A percentile compares a stretch with the other conserved stretches of the same genome.
These are phyloP conservation scores for Crypturellus undulatus DNA, from an alignment of 2,113 vertebrate genomes.

Conservation along the genomic window DNA sequence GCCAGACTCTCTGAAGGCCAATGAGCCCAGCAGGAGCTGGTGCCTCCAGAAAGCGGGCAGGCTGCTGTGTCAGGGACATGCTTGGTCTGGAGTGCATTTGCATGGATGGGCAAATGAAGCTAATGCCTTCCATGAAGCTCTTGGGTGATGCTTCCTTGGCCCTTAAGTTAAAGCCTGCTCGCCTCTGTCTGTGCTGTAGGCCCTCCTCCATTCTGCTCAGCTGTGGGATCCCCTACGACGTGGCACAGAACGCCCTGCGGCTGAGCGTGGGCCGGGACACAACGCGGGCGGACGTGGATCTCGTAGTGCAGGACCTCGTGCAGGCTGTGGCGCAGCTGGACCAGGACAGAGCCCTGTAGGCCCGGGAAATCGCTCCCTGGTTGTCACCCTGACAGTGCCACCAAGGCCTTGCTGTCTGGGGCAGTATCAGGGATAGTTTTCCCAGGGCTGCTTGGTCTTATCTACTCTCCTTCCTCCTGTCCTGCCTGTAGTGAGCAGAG, in stretches of 20 bases:
- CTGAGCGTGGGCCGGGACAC: slow-evolving; percentile 91
- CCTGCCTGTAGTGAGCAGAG: neutral
- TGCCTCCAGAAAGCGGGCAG: neutral
- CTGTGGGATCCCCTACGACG: slow-evolving; percentile 81
- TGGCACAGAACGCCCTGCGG: slow-evolving; percentile 88
- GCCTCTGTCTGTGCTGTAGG: slow-evolving; percentile 66
- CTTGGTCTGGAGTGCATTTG: neutral
- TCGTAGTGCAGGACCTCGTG: slow-evolving; percentile 87
- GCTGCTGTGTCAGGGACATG: neutral
- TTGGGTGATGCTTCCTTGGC: neutral
- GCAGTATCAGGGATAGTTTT: neutral
- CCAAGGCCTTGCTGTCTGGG: neutral
- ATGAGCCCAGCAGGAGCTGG: neutral
- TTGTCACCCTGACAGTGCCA: neutral
- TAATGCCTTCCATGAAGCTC: accelerated
- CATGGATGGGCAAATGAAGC: neutral
- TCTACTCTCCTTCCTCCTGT: neutral
- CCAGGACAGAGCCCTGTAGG: neutral
- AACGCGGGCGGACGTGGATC: slow-evolving; percentile 85
- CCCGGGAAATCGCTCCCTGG: accelerated
- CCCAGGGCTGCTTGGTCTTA: neutral
- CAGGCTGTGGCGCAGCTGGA: slow-evolving; percentile 83
- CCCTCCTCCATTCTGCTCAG: slow-evolving; percentile 90
- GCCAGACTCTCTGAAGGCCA: neutral
- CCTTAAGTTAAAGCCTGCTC: accelerated